A percentile compares a stretch with the other conserved stretches of the same genome.
Evolutionary conservation across 2,113 vertebrate species (phyloP).

Genomic region (Microcebus lehilahytsara): DNA sequence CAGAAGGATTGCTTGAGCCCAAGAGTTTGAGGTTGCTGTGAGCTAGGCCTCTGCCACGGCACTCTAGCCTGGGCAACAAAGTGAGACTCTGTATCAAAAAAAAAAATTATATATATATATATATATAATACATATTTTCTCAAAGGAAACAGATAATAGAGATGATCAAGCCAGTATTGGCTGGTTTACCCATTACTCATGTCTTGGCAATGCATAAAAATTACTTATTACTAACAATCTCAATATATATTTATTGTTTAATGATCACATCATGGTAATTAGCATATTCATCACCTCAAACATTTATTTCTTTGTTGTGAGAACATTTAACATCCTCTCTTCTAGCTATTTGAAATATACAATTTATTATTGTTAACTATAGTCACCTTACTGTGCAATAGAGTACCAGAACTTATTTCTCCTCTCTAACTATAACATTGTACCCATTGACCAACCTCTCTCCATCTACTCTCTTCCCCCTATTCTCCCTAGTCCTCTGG

Average conservation of each 20-base stretch:
- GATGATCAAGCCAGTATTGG: not conserved
- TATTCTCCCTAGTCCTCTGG: not conserved
- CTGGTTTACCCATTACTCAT: not conserved
- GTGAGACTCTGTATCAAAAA: no score
- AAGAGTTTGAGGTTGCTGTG: no score
- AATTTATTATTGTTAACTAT: not conserved
- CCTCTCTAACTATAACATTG: not conserved
- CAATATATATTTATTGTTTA: not conserved
- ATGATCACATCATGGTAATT: not conserved
- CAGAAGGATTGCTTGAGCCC: no score
- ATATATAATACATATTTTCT: not conserved
- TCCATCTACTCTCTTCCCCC: not conserved
- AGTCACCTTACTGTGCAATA: no score
- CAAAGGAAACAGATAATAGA: not conserved
- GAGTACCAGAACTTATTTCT: not conserved
- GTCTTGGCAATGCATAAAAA: not conserved
- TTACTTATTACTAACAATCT: not conserved
- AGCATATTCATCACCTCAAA: not conserved
- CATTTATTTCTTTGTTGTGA: not conserved
- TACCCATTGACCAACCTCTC: not conserved
- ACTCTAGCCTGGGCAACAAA: no score
- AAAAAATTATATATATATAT: no score
- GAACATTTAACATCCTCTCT: not conserved
- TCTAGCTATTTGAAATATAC: not conserved
- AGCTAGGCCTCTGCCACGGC: no score